Conservation (phyloP, 2,888 invertebrate genomes). For the Synergus umbraculus region DNA sequence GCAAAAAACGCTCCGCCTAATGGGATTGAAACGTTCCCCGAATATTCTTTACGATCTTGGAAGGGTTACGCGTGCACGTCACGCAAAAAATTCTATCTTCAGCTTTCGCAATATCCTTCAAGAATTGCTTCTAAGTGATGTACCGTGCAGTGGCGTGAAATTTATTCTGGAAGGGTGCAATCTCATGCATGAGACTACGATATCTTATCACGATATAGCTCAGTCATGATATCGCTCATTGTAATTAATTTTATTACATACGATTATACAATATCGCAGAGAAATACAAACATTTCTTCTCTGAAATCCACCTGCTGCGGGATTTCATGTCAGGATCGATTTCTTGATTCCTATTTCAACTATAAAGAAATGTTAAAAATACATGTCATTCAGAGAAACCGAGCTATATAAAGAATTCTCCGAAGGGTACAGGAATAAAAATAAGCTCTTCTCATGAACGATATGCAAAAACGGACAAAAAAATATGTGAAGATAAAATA, state of each 20-base stretch:
- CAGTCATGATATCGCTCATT: slow-evolving; percentile 50
- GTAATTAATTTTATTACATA: slow-evolving; percentile 57
- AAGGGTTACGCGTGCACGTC: slow-evolving; percentile 5
- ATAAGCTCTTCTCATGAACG: neutral
- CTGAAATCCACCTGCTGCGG: too few species aligned
- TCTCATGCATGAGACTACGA: slow-evolving; percentile 42
- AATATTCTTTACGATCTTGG: slow-evolving; percentile 49
- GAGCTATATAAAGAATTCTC: neutral
- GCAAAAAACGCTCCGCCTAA: neutral
- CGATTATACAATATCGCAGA: neutral
- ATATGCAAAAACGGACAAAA: neutral
- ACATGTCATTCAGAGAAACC: neutral
- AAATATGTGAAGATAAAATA: neutral
- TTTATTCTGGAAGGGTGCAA: slow-evolving; percentile 65
- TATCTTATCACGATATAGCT: slow-evolving; percentile 55
- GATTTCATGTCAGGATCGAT: neutral
- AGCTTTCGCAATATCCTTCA: slow-evolving; percentile 37
- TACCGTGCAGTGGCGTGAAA: slow-evolving; percentile 66
- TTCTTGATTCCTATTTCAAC: neutral
- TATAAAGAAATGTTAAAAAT: neutral
- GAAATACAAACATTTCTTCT: neutral
- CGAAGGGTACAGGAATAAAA: neutral
- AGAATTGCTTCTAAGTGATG: slow-evolving; percentile 65
- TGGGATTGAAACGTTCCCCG: slow-evolving; percentile 52
- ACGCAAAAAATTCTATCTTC: slow-evolving; percentile 37